Conservation (phyloP, 1,140 invertebrate species). For the Hetaerina americana region DNA sequence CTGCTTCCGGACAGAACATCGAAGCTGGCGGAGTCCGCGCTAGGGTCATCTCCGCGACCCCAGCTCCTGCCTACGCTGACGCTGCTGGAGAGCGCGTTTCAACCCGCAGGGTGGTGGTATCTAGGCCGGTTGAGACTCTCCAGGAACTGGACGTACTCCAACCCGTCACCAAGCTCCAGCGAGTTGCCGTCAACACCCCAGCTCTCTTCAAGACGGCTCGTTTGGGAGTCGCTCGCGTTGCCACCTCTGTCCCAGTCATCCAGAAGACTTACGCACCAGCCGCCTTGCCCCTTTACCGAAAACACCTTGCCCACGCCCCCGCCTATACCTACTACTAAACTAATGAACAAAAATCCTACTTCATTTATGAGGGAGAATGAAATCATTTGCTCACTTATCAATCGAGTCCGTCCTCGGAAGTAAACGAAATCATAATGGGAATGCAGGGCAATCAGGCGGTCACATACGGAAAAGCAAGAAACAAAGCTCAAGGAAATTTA, state of each 20-base stretch:
- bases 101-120: conserved; percentile 45
- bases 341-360: no score
- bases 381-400: background rate
- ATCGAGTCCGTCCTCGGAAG: background rate
- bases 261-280: conserved; percentile 28
- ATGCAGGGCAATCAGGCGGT: background rate
- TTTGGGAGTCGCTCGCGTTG: conserved; percentile 30
- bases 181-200: conserved; percentile 33
- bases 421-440: background rate
- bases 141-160: conserved; percentile 42
- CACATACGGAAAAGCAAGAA: background rate
- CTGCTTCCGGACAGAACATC: conserved; percentile 18
- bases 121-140: conserved; percentile 44
- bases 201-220: conserved; percentile 33
- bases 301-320: background rate
- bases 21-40: conserved; percentile 29
- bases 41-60: conserved; percentile 41
- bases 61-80: conserved; percentile 34
- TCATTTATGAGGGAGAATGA: no score
- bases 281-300: background rate
- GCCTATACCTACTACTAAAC: background rate
- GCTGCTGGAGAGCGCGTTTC: conserved; percentile 40
- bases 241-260: conserved; percentile 28
- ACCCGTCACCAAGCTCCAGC: conserved; percentile 38
- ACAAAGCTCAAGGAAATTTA: background rate